Percentiles rank a stretch among this genome's conserved stretches.
Evolutionary conservation across 2,113 vertebrate species (phyloP).

Genomic region (Strix uralensis): DNA sequence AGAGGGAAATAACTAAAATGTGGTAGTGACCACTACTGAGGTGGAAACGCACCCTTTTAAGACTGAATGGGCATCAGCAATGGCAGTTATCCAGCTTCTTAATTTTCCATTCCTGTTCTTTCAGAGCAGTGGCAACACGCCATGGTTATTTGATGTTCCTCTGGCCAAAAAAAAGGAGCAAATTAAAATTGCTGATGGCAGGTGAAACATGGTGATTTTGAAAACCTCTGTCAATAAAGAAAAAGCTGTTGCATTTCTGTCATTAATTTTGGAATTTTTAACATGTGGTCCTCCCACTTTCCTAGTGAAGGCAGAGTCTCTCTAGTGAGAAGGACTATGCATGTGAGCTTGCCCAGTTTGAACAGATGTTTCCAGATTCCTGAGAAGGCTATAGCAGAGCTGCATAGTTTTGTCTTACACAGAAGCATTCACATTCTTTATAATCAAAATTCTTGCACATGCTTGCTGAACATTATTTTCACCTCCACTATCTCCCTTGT

Average conservation of each 20-base stretch:
- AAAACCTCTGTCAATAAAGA: not conserved
- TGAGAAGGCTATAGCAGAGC: not conserved
- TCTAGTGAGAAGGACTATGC: accelerated
- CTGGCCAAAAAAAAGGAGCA: not conserved
- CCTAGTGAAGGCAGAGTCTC: not conserved
- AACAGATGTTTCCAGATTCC: not conserved
- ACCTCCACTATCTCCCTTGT: not conserved
- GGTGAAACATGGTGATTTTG: not conserved
- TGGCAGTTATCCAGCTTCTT: not conserved
- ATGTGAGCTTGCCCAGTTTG: not conserved
- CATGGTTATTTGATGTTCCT: not conserved
- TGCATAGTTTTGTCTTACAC: not conserved
- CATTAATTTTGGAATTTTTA: not conserved
- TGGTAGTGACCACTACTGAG: not conserved
- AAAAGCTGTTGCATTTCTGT: not conserved
- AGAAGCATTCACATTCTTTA: not conserved
- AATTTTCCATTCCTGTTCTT: not conserved
- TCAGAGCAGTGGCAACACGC: not conserved
- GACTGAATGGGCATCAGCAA: not conserved
- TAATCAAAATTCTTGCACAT: too few relatives aligned
- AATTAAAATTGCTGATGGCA: not conserved
- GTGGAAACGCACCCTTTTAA: not conserved
- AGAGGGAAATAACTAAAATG: not conserved
- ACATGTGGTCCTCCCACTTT: not conserved
- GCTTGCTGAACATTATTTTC: not conserved